These are phyloP conservation scores for Parapristionchus giblindavisi DNA, from an alignment of 2,888 invertebrate species.

Conservation along the genomic window DNA sequence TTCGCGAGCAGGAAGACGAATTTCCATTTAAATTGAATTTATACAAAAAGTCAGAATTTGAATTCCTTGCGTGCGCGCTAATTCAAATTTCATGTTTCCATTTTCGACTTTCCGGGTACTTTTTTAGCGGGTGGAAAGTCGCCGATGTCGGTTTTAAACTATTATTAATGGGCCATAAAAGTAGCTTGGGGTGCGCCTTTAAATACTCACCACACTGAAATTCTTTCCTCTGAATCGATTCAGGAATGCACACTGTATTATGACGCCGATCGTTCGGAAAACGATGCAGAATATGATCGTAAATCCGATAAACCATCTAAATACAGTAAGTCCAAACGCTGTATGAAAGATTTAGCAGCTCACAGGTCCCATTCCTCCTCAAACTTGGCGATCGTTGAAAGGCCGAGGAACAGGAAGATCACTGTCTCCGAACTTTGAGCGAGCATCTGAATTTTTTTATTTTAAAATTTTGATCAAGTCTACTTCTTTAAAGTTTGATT, in stretches of 20 bases:
- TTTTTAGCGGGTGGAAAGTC: too few relatives aligned
- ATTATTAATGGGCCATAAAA: too few relatives aligned
- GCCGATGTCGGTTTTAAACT: too few relatives aligned
- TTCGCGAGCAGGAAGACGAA: too few relatives aligned
- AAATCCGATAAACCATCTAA: too few relatives aligned
- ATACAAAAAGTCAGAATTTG: too few relatives aligned
- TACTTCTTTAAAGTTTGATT: too few relatives aligned
- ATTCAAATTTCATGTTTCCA: too few relatives aligned
- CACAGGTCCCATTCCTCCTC: constrained; percentile 84
- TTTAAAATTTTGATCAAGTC: constrained; percentile 72
- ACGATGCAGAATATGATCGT: constrained; percentile 90
- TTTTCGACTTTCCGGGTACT: too few relatives aligned
- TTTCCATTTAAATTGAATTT: constrained; percentile 33
- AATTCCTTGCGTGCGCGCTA: too few relatives aligned
- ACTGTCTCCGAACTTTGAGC: constrained; percentile 96
- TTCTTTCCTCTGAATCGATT: constrained; percentile 82
- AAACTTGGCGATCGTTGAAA: constrained; percentile 86
- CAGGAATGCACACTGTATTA: constrained; percentile 86
- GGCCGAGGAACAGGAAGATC: constrained; percentile 85
- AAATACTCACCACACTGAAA: constrained; percentile 47
- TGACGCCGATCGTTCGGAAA: constrained; percentile 89
- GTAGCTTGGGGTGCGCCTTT: too few relatives aligned
- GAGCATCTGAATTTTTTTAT: constrained; percentile 98
- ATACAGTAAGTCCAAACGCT: constrained; percentile 1
- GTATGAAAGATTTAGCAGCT: neutral